A percentile compares a stretch with the other conserved stretches of the same genome.
These are phyloP conservation scores for Thunnus maccoyii DNA, from an alignment of 2,113 vertebrate species.

Conservation along the genomic window DNA sequence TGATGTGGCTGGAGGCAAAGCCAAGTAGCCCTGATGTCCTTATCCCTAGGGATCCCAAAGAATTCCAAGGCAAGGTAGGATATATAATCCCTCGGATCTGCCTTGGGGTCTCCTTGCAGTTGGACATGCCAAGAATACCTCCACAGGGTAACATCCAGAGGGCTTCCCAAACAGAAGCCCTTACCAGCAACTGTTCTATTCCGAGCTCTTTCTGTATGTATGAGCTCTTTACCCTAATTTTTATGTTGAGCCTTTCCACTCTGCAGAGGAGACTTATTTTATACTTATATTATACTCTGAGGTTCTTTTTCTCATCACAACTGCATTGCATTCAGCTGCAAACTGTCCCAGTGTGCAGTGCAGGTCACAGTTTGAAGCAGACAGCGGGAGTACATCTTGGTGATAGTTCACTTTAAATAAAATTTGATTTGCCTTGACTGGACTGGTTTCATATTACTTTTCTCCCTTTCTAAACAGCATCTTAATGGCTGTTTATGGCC, in stretches of 20 bases:
- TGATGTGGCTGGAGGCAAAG: not conserved
- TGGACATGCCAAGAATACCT: conserved; percentile 8
- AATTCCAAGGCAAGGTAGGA: not conserved
- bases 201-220: not conserved
- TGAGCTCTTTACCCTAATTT: not conserved
- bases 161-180: not conserved
- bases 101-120: not conserved
- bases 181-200: not conserved
- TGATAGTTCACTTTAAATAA: conserved; percentile 17
- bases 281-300: not conserved
- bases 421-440: conserved; percentile 12
- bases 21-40: not conserved
- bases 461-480: conserved; percentile 8
- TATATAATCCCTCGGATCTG: not conserved
- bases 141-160: not conserved
- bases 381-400: conserved; percentile 12
- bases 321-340: not conserved
- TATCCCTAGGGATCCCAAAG: not conserved
- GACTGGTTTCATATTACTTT: conserved; percentile 38
- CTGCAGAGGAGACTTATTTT: not conserved
- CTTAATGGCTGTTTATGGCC: conserved; percentile 33
- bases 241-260: too few species aligned
- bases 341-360: not conserved
- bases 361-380: conserved; percentile 30
- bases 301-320: not conserved